A percentile compares a stretch with the other conserved stretches of the same genome.
Evolutionary conservation across 2,888 invertebrate genomes (phyloP).

Genomic region (Beris chalybata): DNA sequence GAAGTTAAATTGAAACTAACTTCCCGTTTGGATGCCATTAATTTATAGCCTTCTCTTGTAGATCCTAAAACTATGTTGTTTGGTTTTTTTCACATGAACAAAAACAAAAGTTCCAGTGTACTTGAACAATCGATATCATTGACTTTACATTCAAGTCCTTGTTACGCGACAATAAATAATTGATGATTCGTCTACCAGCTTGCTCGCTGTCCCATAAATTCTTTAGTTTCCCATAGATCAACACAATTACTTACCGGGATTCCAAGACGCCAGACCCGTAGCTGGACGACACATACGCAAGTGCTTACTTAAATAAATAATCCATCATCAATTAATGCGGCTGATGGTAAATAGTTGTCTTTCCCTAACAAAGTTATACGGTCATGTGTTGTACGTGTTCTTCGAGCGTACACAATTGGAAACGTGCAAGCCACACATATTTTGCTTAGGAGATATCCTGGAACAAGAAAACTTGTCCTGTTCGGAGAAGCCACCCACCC

Average conservation of each 20-base stretch:
- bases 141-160: no score
- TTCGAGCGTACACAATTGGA: slow-evolving; percentile 4
- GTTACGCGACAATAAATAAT: slow-evolving; percentile 4
- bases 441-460: not conserved
- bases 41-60: no score
- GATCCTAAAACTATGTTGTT: no score
- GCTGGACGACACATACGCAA: not conserved
- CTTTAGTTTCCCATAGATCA: slow-evolving; percentile 14
- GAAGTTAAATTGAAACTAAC: no score
- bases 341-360: slow-evolving; percentile 28
- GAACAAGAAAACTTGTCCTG: not conserved
- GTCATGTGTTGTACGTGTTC: slow-evolving; percentile 4
- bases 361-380: slow-evolving; percentile 9
- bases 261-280: not conserved
- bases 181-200: slow-evolving; percentile 19
- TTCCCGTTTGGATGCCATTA: no score
- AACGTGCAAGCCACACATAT: slow-evolving; percentile 9
- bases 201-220: slow-evolving; percentile 20
- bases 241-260: slow-evolving; percentile 16
- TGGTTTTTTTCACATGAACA: no score
- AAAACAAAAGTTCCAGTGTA: no score
- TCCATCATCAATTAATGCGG: slow-evolving; percentile 29
- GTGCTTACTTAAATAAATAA: slow-evolving; percentile 24
- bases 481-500: no score
- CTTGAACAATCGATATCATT: no score